Percentiles rank a stretch among this genome's conserved stretches.
Conservation (phyloP, 1,140 invertebrate genomes). For the Drosophila pachea region DNA sequence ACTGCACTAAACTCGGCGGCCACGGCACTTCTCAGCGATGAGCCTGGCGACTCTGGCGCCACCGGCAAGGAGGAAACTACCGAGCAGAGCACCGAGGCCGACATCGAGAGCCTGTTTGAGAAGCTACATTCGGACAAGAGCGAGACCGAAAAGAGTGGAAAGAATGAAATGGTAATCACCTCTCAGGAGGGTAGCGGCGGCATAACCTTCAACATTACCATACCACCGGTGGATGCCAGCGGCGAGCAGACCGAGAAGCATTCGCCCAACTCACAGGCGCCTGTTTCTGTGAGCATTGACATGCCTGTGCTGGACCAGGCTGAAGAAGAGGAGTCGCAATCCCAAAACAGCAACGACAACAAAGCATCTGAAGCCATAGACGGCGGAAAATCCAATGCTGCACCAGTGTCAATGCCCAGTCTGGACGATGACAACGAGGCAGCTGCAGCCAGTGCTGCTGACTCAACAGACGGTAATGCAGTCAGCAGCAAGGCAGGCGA, state of each 20-base stretch:
- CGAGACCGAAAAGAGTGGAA: conserved; percentile 54
- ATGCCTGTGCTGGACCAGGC: conserved; percentile 77
- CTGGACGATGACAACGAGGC: conserved; percentile 76
- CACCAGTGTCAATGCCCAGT: conserved; percentile 78
- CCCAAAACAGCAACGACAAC: conserved; percentile 50
- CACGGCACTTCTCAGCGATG: conserved; percentile 69
- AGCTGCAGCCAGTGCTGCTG: conserved; percentile 38
- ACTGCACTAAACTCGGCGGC: conserved; percentile 60
- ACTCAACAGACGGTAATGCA: conserved; percentile 45
- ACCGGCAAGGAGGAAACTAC: conserved; percentile 40
- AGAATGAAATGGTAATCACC: conserved; percentile 73
- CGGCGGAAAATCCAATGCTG: conserved; percentile 45
- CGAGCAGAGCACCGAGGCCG: conserved; percentile 66
- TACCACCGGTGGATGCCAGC: conserved; percentile 66
- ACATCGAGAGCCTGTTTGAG: conserved; percentile 78
- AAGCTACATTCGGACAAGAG: conserved; percentile 78
- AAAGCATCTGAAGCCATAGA: conserved; percentile 35
- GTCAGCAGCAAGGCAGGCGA: conserved; percentile 28
- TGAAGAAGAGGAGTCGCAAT: conserved; percentile 71
- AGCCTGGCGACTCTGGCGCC: conserved; percentile 40
- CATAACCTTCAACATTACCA: conserved; percentile 78
- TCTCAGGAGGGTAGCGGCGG: conserved; percentile 75
- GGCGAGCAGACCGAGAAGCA: conserved; percentile 61
- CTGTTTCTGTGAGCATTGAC: conserved; percentile 75
- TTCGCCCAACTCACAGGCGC: conserved; percentile 62